Percentiles rank a stretch among this genome's conserved stretches.
Evolutionary conservation across 2,113 vertebrate genomes (phyloP).

Genomic region (Scomber scombrus): DNA sequence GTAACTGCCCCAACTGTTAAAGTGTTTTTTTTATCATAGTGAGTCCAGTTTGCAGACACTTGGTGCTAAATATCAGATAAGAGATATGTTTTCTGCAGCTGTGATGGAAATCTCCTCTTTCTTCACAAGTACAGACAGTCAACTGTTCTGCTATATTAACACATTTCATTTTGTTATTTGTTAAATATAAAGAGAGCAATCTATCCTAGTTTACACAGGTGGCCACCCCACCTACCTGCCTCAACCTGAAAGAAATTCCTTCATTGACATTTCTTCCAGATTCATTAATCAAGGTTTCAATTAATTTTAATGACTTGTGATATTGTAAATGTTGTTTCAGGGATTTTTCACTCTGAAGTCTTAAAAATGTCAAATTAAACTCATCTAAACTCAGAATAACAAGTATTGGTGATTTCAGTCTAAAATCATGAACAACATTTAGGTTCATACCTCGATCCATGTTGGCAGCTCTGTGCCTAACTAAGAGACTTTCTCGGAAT

Average conservation of each 20-base stretch:
- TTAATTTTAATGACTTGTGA: slow-evolving; percentile 14
- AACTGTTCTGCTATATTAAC: not conserved
- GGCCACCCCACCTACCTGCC: not conserved
- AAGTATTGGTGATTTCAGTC: not conserved
- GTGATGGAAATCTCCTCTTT: not conserved
- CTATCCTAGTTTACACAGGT: slow-evolving; percentile 4
- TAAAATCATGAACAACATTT: not conserved
- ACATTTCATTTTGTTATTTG: not conserved
- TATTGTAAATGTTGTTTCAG: slow-evolving; percentile 1
- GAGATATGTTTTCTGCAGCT: slow-evolving; percentile 6
- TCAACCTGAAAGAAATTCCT: slow-evolving; percentile 5
- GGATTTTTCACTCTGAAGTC: not conserved
- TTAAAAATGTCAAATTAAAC: slow-evolving; percentile 21
- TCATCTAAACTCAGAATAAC: not conserved
- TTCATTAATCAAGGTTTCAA: slow-evolving; percentile 19
- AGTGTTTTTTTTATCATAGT: slow-evolving; percentile 23
- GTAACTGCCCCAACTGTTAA: slow-evolving; percentile 41
- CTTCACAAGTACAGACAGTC: not conserved
- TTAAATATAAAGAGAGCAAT: not conserved
- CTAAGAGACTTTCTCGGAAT: no score
- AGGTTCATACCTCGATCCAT: no score
- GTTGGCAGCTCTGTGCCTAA: not conserved
- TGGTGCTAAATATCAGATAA: not conserved
- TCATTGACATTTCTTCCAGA: not conserved
- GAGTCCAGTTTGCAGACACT: slow-evolving; percentile 7